A percentile compares a stretch with the other conserved stretches of the same genome.
These are phyloP conservation scores for Hippocampus guttulatus DNA, from an alignment of 2,113 vertebrate genomes.

Conservation along the genomic window DNA sequence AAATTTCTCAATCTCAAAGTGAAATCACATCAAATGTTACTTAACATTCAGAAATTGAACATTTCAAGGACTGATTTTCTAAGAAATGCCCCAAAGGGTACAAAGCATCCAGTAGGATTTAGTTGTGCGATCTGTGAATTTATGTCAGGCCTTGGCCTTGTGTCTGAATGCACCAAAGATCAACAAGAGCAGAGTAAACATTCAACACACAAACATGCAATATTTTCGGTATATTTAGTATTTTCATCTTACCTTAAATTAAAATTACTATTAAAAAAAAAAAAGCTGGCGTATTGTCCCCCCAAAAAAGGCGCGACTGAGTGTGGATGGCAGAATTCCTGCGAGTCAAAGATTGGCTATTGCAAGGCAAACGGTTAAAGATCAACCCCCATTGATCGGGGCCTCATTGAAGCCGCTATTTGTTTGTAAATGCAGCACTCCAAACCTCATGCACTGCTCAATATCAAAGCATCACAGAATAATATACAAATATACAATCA, in stretches of 20 bases:
- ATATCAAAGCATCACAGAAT: slow-evolving; percentile 28
- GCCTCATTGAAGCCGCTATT: slow-evolving; percentile 61
- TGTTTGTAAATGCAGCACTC: slow-evolving; percentile 63
- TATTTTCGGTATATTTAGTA: background rate
- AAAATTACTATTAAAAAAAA: slow-evolving; percentile 38
- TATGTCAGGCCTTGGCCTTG: background rate
- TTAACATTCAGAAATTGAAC: background rate
- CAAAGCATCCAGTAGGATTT: background rate
- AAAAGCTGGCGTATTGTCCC: slow-evolving; percentile 58
- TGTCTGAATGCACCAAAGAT: background rate
- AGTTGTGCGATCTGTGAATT: background rate
- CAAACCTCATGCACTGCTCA: slow-evolving; percentile 33
- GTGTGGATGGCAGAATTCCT: slow-evolving; percentile 53
- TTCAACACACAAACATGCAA: background rate
- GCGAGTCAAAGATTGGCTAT: slow-evolving; percentile 62
- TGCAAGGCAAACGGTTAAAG: slow-evolving; percentile 69
- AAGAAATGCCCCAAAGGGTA: background rate
- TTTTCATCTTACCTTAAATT: slow-evolving; percentile 63
- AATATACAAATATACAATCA: background rate
- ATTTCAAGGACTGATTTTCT: background rate
- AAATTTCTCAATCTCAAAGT: background rate
- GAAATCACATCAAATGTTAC: background rate
- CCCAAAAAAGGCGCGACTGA: slow-evolving; percentile 62
- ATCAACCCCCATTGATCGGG: slow-evolving; percentile 77
- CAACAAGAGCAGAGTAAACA: background rate